Base-by-base conservation (phyloP, 2,113 vertebrate species). In the Lampris incognitus region DNA sequence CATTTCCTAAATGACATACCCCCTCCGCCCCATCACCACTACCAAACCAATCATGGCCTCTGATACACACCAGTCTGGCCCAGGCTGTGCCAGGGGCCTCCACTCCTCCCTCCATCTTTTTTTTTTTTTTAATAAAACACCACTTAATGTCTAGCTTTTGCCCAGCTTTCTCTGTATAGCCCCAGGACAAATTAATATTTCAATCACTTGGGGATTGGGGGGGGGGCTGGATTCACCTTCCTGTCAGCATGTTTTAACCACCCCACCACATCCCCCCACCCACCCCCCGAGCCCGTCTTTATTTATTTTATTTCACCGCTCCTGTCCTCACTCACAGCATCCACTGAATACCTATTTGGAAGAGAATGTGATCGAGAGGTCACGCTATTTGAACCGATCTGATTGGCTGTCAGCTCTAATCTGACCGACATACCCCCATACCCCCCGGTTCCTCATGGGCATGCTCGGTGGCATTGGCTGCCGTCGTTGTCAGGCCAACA, bases 151-250 rank as follows among this genome's bases (percentile, higher is more conserved):
- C 94, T 90, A 91, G 89, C 91, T 83, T 94, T 94, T 87, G 93
- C 93, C 88, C 63, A 55, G 92, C 89, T 78, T 94, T 94, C 93
- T 94, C 94, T 91, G 87, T 91, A 91, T 93, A 81, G 96, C 97
- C 94, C 66, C 89, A 89, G 97, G 97, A 94, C 91, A 96, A 94
- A 97, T 97, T 97, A 97, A 97, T 97, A 98, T 98, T 97, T 97
- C 92, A 97, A 90, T 95, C 97, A 95, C 96, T 93, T 92, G 95
- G 93, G 96, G 94, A 94, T 93, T 87, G 82, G 78, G 90, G 93
- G 90, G 82, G 86, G 89, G 82, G 81, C 93, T 89, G 74, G 37
- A 88, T 91, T 92, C 94, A 87, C 74, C 89, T 91, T 94, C 89
- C 93, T 92, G 93, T 96, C 96, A 97, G 95, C 94, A 68, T 85